phyloP scores from a whole-genome alignment of 2,888 invertebrate genomes.

The Nysson spinosus region DNA sequence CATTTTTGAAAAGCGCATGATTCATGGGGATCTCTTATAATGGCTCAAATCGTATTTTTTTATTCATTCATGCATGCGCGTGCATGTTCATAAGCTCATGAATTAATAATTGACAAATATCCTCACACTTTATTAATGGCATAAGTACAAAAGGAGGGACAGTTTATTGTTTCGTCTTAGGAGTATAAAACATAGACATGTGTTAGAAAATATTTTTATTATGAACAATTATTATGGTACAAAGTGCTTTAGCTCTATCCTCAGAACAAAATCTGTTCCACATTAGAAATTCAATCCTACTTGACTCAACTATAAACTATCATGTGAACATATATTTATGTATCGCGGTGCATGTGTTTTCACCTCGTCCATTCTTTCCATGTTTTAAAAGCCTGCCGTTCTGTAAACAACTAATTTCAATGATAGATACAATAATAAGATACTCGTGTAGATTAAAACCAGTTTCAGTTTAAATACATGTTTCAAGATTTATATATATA shows the following conservation, averaged over 20 bases:
- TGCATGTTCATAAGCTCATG: slow-evolving; percentile 2
- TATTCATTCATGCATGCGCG: not conserved
- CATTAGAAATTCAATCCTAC: not conserved
- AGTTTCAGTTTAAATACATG: not conserved
- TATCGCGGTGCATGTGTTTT: too few relatives aligned
- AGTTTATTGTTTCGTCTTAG: not conserved
- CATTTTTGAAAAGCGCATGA: slow-evolving; percentile 20
- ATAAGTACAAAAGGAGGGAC: slow-evolving; percentile 43
- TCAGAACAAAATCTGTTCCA: not conserved
- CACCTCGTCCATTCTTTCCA: too few relatives aligned
- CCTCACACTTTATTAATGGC: slow-evolving; percentile 37
- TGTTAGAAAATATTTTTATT: not conserved
- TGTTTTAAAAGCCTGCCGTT: too few relatives aligned
- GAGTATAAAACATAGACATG: not conserved
- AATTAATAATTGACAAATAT: slow-evolving; percentile 18
- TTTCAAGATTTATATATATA: too few relatives aligned
- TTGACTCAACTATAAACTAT: too few relatives aligned
- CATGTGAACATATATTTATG: too few relatives aligned
- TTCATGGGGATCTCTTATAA: slow-evolving; percentile 1
- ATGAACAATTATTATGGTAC: slow-evolving; percentile 41
- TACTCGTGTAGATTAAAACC: too few relatives aligned
- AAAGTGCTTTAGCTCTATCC: slow-evolving; percentile 22
- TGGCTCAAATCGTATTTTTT: slow-evolving; percentile 13
- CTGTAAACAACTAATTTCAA: too few relatives aligned
- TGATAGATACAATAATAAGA: too few relatives aligned